Conservation (phyloP, 2,113 vertebrate genomes). For the Todiramphus saurophagus region DNA sequence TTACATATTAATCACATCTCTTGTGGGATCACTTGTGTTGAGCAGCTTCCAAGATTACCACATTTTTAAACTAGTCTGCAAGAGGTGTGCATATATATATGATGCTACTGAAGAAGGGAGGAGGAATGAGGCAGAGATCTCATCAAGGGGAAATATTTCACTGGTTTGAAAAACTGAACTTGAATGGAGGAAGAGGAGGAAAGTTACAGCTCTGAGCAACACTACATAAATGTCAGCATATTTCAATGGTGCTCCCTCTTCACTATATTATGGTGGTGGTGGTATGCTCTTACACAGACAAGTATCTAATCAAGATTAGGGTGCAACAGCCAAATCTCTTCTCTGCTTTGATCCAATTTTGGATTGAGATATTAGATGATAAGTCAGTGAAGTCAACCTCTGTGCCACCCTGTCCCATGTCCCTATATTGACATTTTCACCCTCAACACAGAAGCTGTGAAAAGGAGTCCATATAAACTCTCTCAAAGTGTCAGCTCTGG, state of each 20-base stretch:
- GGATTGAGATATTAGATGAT: not conserved
- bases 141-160: not conserved
- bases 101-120: not conserved
- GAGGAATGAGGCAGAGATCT: not conserved
- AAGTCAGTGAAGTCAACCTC: not conserved
- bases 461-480: constrained; percentile 46
- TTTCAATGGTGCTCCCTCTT: not conserved
- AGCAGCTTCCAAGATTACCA: not conserved
- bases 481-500: constrained; percentile 46
- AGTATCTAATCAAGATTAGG: not conserved
- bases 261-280: not conserved
- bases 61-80: not conserved
- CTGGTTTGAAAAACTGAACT: not conserved
- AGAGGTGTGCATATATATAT: not conserved
- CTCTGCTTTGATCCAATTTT: not conserved
- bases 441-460: constrained; percentile 13
- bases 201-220: not conserved
- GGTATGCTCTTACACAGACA: not conserved
- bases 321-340: not conserved
- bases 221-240: not conserved
- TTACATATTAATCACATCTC: not conserved
- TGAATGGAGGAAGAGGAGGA: not conserved
- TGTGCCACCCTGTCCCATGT: not conserved
- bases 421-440: not conserved
- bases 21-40: not conserved